These are phyloP conservation scores for Dasypolia templi DNA, from an alignment of 2,888 invertebrate genomes.

Conservation along the genomic window DNA sequence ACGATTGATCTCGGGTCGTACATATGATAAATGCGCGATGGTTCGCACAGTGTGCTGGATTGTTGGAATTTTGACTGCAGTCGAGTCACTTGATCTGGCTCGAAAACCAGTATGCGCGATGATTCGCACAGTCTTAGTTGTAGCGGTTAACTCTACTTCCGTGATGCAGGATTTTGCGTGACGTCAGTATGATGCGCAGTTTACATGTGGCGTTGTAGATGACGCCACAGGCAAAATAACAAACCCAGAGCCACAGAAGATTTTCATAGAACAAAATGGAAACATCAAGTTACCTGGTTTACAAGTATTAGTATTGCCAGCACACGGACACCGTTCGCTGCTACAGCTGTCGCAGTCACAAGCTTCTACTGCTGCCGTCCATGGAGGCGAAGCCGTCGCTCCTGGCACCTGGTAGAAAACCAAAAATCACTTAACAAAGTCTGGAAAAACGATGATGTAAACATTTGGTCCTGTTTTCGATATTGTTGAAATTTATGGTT, in stretches of 20 bases:
- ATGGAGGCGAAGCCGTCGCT: slow-evolving; percentile 81
- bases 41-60: no score
- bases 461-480: neutral
- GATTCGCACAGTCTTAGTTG: no score
- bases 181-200: no score
- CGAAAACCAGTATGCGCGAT: no score
- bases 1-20: no score
- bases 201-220: no score
- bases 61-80: no score
- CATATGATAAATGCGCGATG: no score
- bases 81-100: no score
- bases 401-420: slow-evolving; percentile 77
- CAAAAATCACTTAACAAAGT: neutral
- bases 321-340: slow-evolving; percentile 74
- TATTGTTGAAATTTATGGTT: neutral
- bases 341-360: slow-evolving; percentile 79
- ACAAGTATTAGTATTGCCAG: slow-evolving; percentile 74
- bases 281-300: slow-evolving; percentile 76
- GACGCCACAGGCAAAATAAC: neutral
- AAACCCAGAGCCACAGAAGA: neutral
- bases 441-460: neutral
- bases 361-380: slow-evolving; percentile 84
- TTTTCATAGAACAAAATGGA: no score
- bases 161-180: no score
- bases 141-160: no score